These are phyloP conservation scores for Agelastica alni DNA, from an alignment of 2,888 invertebrate species.

Conservation along the genomic window DNA sequence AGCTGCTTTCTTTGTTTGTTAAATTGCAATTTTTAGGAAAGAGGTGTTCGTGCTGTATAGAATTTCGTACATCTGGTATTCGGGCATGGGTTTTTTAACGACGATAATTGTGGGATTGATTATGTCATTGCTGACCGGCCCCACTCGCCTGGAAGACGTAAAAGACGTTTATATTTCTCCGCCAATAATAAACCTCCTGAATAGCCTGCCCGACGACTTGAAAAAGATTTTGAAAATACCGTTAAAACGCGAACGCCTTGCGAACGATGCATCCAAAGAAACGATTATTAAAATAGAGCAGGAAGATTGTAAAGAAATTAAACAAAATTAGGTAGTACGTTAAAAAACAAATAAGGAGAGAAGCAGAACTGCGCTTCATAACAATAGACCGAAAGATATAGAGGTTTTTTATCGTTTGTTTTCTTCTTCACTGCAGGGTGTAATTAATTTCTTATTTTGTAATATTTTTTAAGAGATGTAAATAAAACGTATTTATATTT, in stretches of 20 bases:
- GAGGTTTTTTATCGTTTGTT: too few species aligned
- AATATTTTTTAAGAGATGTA: too few species aligned
- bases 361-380: too few species aligned
- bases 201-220: constrained; percentile 57
- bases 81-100: constrained; percentile 74
- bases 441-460: too few species aligned
- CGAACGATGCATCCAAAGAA: constrained; percentile 30
- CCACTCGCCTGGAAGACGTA: constrained; percentile 65
- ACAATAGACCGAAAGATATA: too few species aligned
- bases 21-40: constrained; percentile 38
- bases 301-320: constrained; percentile 6
- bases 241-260: constrained; percentile 35
- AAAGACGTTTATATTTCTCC: constrained; percentile 72
- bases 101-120: constrained; percentile 74
- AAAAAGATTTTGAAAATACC: constrained; percentile 55
- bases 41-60: constrained; percentile 62
- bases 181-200: constrained; percentile 63
- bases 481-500: too few species aligned
- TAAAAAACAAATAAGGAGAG: too few species aligned
- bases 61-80: constrained; percentile 91
- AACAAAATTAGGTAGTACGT: too few species aligned
- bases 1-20: neutral
- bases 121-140: constrained; percentile 71
- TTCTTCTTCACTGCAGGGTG: too few species aligned
- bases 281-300: constrained; percentile 36